These are phyloP conservation scores for Frankliniella fusca DNA, from an alignment of 2,888 invertebrate genomes.

Conservation along the genomic window DNA sequence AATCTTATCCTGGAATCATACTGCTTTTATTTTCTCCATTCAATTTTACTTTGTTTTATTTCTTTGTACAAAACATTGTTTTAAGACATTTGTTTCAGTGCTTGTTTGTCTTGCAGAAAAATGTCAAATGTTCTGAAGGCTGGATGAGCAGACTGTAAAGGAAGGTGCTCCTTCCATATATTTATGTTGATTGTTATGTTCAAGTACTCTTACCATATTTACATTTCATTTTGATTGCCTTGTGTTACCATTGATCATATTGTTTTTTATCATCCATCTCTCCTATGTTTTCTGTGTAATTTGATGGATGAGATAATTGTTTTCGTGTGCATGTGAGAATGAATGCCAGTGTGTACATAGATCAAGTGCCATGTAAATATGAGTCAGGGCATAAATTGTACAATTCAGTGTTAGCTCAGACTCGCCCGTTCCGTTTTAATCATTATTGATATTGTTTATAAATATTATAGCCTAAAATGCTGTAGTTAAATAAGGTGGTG, in stretches of 20 bases:
- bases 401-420: constrained; percentile 20
- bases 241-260: constrained; percentile 22
- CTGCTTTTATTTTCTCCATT: background rate
- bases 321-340: background rate
- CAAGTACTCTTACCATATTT: background rate
- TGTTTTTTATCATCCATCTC: constrained; percentile 1
- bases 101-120: background rate
- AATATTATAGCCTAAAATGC: constrained; percentile 16
- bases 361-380: constrained; percentile 25
- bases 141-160: background rate
- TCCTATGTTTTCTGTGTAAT: constrained; percentile 2
- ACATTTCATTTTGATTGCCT: constrained; percentile 5
- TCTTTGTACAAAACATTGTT: background rate
- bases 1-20: background rate
- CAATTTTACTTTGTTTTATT: constrained; percentile 14
- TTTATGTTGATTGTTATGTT: constrained; percentile 23
- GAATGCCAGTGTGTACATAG: constrained; percentile 15
- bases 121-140: background rate
- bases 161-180: background rate
- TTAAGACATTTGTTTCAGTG: background rate
- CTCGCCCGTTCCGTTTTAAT: constrained; percentile 22
- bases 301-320: constrained; percentile 4
- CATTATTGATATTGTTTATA: constrained; percentile 15
- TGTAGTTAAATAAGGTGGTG: constrained; percentile 17
- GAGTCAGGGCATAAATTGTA: constrained; percentile 15